A percentile compares a stretch with the other conserved stretches of the same genome.
phyloP scores from a whole-genome alignment of 1,140 invertebrate species.

The Drosophila repletoides region DNA sequence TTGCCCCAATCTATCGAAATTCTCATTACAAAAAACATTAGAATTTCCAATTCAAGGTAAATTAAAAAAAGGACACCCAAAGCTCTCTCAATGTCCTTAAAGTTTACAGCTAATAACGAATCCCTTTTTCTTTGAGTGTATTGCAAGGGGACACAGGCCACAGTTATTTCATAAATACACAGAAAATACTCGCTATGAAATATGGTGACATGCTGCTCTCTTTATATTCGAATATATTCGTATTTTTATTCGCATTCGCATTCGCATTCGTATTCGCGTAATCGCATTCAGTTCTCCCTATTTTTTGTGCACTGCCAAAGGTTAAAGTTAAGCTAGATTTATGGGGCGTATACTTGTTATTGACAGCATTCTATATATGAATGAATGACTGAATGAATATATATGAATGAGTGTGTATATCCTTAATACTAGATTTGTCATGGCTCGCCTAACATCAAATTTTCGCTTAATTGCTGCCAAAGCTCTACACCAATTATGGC shows the following conservation, averaged over 20 bases:
- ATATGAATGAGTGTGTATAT: background rate
- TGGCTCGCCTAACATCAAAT: constrained; percentile 17
- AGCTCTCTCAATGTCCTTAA: too few relatives aligned
- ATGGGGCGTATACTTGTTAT: constrained; percentile 53
- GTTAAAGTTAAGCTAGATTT: constrained; percentile 71
- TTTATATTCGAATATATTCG: background rate
- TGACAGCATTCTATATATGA: constrained; percentile 24
- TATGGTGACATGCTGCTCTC: constrained; percentile 15
- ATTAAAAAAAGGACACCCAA: too few relatives aligned
- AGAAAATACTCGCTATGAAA: constrained; percentile 36
- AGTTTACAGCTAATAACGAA: too few relatives aligned
- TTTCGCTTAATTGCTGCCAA: constrained; percentile 19
- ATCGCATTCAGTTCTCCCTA: background rate
- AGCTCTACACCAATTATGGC: constrained; percentile 10
- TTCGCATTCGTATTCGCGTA: background rate
- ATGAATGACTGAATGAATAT: too few relatives aligned
- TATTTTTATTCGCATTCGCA: background rate
- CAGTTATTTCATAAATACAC: constrained; percentile 62
- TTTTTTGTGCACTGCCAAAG: constrained; percentile 34
- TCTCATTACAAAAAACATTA: too few relatives aligned
- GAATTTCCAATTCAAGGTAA: too few relatives aligned
- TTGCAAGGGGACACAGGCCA: constrained; percentile 17
- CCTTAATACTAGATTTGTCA: constrained; percentile 28
- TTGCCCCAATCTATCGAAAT: too few relatives aligned
- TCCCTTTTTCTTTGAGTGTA: background rate